Conservation (phyloP, 2,888 invertebrate species). For the Phortica okadai region DNA sequence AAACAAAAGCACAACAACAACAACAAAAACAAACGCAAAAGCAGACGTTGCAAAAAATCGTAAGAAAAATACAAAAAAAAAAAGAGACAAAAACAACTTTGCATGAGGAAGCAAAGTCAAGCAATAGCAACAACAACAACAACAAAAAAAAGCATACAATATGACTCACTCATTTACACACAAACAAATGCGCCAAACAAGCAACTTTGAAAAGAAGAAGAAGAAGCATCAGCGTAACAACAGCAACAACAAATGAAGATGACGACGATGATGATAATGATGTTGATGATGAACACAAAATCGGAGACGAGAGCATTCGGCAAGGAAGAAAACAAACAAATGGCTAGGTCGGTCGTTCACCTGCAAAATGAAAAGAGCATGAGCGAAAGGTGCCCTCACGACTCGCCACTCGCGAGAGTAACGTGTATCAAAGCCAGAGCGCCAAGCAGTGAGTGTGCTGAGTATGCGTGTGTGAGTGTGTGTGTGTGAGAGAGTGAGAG, state of each 20-base stretch:
- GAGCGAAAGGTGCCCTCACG: conserved; percentile 40
- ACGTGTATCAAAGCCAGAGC: too few species aligned
- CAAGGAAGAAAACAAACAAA: conserved; percentile 50
- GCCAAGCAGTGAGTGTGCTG: too few species aligned
- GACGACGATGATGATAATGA: conserved; percentile 30
- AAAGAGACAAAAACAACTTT: background rate
- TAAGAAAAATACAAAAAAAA: background rate
- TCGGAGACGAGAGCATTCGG: background rate
- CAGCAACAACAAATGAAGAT: conserved; percentile 45
- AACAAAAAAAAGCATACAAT: background rate
- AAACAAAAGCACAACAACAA: background rate
- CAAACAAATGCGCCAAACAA: background rate
- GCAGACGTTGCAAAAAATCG: too few species aligned
- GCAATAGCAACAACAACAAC: background rate
- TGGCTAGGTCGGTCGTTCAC: conserved; percentile 77
- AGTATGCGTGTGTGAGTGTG: background rate
- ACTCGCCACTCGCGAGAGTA: too few species aligned
- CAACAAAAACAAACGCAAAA: background rate
- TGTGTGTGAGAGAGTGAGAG: conserved; percentile 45
- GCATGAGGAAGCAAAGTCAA: conserved; percentile 17
- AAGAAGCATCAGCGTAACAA: background rate
- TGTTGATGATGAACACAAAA: background rate
- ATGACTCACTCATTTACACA: background rate
- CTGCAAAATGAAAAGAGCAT: conserved; percentile 48
- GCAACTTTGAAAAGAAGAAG: background rate